phyloP scores from a whole-genome alignment of 2,888 invertebrate genomes.

The Drosophila testacea region DNA sequence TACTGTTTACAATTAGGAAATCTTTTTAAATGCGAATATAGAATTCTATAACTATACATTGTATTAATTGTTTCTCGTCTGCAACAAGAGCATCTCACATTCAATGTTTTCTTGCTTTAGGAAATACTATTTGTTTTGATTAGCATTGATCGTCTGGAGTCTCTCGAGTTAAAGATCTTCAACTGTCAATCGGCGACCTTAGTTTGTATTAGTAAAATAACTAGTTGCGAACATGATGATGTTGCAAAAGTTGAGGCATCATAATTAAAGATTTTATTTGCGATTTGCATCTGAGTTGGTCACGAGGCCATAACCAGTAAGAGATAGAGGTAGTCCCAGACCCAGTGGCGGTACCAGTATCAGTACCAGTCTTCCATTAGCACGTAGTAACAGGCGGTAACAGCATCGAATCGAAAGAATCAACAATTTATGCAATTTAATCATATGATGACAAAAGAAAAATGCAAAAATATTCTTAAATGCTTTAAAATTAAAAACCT shows the following conservation, averaged over 20 bases:
- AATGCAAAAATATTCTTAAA: constrained; percentile 30
- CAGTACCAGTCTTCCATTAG: constrained; percentile 14
- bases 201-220: constrained; percentile 5
- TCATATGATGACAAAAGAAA: constrained; percentile 16
- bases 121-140: constrained; percentile 15
- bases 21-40: too few relatives aligned
- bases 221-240: constrained; percentile 17
- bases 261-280: constrained; percentile 12
- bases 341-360: neutral
- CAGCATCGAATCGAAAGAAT: constrained; percentile 2
- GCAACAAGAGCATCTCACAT: neutral
- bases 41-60: neutral
- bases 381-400: constrained; percentile 34
- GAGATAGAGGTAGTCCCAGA: constrained; percentile 12
- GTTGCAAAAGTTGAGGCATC: constrained; percentile 3
- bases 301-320: constrained; percentile 25
- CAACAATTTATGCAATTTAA: constrained; percentile 34
- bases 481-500: constrained; percentile 50
- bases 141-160: neutral
- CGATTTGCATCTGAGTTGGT: constrained; percentile 25
- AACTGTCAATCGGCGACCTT: neutral
- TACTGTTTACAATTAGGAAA: neutral
- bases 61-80: too few relatives aligned
- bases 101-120: neutral
- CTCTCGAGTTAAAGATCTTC: constrained; percentile 1